A percentile compares a stretch with the other conserved stretches of the same genome.
Conservation (phyloP, 2,113 vertebrate species). For the Pycnonotus jocosus region DNA sequence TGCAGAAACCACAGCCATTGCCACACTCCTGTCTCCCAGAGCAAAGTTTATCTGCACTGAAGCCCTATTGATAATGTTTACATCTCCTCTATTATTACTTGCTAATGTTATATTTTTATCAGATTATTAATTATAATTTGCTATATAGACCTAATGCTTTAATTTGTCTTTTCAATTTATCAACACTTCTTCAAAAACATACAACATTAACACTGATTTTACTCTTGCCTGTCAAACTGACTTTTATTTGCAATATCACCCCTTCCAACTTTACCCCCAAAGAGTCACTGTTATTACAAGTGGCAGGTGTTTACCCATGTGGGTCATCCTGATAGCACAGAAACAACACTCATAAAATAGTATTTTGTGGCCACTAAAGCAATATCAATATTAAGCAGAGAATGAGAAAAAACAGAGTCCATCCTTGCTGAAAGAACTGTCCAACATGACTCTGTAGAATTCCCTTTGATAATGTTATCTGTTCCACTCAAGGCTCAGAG, state of each 20-base stretch:
- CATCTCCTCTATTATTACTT: neutral
- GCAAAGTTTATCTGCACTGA: neutral
- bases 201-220: neutral
- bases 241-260: neutral
- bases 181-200: neutral
- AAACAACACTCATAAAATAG: neutral
- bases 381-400: neutral
- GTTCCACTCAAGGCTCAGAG: neutral
- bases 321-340: neutral
- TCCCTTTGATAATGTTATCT: neutral
- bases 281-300: neutral
- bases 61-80: neutral
- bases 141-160: neutral
- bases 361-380: neutral
- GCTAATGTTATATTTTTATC: neutral
- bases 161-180: neutral
- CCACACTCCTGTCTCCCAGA: neutral
- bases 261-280: neutral
- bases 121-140: neutral
- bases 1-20: neutral
- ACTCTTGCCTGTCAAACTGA: neutral
- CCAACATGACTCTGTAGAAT: neutral
- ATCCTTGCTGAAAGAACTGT: neutral
- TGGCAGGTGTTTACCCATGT: neutral
- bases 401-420: neutral